Conservation (phyloP, 2,888 invertebrate species). For the Andrena chrysosceles region DNA sequence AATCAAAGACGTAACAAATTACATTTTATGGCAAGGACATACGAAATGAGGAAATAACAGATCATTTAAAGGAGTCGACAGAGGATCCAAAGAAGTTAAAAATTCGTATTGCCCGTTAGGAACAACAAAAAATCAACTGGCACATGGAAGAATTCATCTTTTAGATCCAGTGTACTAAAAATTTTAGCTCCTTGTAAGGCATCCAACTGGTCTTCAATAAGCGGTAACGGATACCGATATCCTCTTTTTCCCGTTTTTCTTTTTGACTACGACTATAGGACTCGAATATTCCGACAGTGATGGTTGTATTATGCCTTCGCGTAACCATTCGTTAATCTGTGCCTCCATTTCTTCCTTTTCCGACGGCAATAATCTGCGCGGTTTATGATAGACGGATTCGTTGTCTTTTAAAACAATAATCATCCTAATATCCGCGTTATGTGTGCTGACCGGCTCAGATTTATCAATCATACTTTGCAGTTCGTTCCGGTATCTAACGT, state of each 20-base stretch:
- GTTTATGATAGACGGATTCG: constrained; percentile 69
- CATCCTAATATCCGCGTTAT: constrained; percentile 64
- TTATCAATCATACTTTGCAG: background rate
- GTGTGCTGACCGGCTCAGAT: background rate
- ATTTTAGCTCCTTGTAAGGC: too few relatives aligned
- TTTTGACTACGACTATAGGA: constrained; percentile 69
- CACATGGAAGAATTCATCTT: too few relatives aligned
- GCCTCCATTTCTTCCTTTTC: constrained; percentile 70
- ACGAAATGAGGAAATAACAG: too few relatives aligned
- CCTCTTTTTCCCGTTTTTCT: constrained; percentile 67
- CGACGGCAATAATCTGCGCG: constrained; percentile 62
- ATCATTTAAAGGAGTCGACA: too few relatives aligned
- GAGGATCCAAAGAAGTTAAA: too few relatives aligned
- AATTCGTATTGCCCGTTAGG: too few relatives aligned
- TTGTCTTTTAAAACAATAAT: constrained; percentile 74
- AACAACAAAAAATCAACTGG: too few relatives aligned
- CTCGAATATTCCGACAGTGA: constrained; percentile 64
- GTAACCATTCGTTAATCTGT: constrained; percentile 76
- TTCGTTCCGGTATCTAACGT: too few relatives aligned
- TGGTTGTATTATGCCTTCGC: constrained; percentile 68
- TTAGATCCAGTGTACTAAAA: too few relatives aligned
- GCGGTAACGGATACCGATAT: constrained; percentile 22
- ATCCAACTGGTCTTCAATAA: too few relatives aligned
- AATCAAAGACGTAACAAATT: too few relatives aligned
- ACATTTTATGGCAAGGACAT: too few relatives aligned